Base-by-base conservation (phyloP, 2,888 invertebrate genomes). In the Stramonita haemastoma region DNA sequence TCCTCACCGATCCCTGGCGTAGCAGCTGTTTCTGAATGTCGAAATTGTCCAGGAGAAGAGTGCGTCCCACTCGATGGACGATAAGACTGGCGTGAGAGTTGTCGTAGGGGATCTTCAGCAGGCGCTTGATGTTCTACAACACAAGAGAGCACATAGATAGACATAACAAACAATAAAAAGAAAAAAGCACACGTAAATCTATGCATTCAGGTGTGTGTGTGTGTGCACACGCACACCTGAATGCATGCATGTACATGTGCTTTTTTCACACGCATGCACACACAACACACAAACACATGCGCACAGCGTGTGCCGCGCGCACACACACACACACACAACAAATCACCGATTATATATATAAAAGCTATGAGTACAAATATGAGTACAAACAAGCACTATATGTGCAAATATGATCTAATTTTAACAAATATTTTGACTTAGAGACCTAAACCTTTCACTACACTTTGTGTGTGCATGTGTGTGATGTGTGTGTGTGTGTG, bases 11-110 rank as follows among this genome's bases (percentile, higher is more conserved):
- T 97, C 29, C 97, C 96, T 29, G 98, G 97, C 98, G 97, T 93
- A 98, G 96, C 70, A 99, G 96, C 96, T 98, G 98, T 95, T 98
- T 98, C 95, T 98, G 98, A 66, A 99, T 97, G 95, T 99, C 98
- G 95, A 99, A 99, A 93, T 99, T 98, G 94, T 99, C 99, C 46
- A 99, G 96, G 0, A 99, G 96, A 2, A 99, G 96, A 0, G 98
- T 98, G 94, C 98, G 98, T 93, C 98, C 98, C 26, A 99, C 97
- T 60, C 98, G 97, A 95, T 99, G 99, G 0, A 99, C 98, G 97
- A 99, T 98, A 98, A 99, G 98, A 95, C 98, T 99, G 26, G 98
- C 97, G 70, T 94, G 93, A 11, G 97, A 97, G 36, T 93, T 90
- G 91, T 97, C 97, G 95, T 98, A 98, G 0, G 99, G 98, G 93